Conservation (phyloP, 2,888 invertebrate species). For the Coenonympha glycerion region DNA sequence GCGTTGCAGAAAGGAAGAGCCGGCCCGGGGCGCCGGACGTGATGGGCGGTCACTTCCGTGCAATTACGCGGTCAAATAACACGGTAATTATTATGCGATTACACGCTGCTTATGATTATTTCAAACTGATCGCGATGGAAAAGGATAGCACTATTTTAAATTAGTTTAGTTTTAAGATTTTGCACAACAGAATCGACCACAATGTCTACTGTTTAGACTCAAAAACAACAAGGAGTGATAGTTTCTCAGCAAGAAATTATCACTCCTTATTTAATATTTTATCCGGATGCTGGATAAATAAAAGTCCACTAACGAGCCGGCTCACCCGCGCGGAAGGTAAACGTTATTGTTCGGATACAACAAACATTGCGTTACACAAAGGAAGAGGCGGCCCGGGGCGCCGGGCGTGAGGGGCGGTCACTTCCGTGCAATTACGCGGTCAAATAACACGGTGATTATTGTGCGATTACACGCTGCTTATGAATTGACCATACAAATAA, state of each 20-base stretch:
- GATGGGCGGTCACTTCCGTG: conserved; percentile 6
- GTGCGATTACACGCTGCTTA: too few species aligned
- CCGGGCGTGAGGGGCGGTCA: too few species aligned
- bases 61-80: not conserved
- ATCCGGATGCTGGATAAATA: not conserved
- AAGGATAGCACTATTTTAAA: too few species aligned
- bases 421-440: conserved; percentile 4
- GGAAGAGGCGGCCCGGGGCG: not conserved
- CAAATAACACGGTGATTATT: not conserved
- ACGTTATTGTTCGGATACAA: conserved; percentile 1
- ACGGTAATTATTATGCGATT: not conserved
- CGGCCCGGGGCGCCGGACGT: too few species aligned
- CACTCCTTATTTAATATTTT: not conserved
- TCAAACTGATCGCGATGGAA: too few species aligned
- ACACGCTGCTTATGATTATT: too few species aligned
- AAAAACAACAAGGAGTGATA: too few species aligned
- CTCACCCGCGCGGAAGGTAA: not conserved
- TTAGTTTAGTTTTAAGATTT: too few species aligned
- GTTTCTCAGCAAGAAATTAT: not conserved
- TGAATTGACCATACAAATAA: too few species aligned
- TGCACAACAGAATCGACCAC: too few species aligned
- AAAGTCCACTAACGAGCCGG: conserved; percentile 1
- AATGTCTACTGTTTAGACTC: too few species aligned
- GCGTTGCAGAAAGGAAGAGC: conserved; percentile 5
- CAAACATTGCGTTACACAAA: conserved; percentile 9